phyloP scores from a whole-genome alignment of 2,113 vertebrate genomes.

The Ciconia maguari region DNA sequence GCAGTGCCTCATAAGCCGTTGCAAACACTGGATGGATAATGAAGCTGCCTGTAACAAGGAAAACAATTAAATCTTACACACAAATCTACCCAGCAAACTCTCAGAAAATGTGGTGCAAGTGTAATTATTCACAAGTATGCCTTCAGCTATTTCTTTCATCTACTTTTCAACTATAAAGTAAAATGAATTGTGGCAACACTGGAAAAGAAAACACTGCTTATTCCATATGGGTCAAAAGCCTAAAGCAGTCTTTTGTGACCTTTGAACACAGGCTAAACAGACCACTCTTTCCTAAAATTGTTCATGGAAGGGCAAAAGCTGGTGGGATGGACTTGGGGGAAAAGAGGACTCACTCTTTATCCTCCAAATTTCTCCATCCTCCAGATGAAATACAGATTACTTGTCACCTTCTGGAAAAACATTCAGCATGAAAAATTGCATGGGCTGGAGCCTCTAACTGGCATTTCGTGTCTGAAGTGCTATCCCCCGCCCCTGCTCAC shows the following conservation, averaged over 20 bases:
- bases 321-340: not conserved
- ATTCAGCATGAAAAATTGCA: not conserved
- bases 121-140: constrained; percentile 58
- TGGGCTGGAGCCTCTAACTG: not conserved
- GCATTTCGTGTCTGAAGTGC: not conserved
- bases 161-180: constrained; percentile 23
- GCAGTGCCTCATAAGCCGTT: not conserved
- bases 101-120: constrained; percentile 19
- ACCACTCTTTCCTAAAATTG: not conserved
- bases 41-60: constrained; percentile 7
- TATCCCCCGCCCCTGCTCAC: not conserved
- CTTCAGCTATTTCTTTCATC: constrained; percentile 58
- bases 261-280: not conserved
- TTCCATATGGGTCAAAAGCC: not conserved
- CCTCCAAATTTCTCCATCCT: not conserved
- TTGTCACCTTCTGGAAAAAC: not conserved
- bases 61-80: constrained; percentile 25
- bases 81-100: not conserved
- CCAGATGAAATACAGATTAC: not conserved
- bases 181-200: constrained; percentile 26
- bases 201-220: not conserved
- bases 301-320: not conserved
- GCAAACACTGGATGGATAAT: constrained; percentile 24
- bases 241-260: not conserved
- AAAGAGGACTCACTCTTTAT: not conserved